Percentiles rank a stretch among this genome's conserved stretches.
Evolutionary conservation across 1,140 invertebrate species (phyloP).

Genomic region (Drosophila obscura): DNA sequence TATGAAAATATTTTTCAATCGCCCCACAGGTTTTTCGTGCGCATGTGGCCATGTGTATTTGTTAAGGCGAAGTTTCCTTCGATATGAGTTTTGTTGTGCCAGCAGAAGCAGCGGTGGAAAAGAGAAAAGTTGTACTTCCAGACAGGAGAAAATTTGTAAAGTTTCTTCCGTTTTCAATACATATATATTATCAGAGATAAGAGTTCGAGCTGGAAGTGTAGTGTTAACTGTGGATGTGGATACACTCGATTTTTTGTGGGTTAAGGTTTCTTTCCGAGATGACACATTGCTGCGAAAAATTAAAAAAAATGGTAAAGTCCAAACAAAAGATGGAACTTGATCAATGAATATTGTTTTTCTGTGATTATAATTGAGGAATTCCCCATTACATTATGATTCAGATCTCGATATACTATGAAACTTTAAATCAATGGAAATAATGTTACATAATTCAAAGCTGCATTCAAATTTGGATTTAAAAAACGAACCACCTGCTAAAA

Average conservation of each 20-base stretch:
- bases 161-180: constrained; percentile 60
- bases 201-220: constrained; percentile 28
- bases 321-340: too few relatives aligned
- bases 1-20: constrained; percentile 77
- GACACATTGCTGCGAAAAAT: constrained; percentile 11
- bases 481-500: background rate
- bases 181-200: constrained; percentile 43
- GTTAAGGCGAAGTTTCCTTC: constrained; percentile 55
- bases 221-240: constrained; percentile 7
- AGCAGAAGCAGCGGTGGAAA: constrained; percentile 2
- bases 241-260: background rate
- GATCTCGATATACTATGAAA: too few relatives aligned
- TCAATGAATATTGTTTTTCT: too few relatives aligned
- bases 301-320: too few relatives aligned
- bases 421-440: too few relatives aligned
- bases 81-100: constrained; percentile 34
- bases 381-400: too few relatives aligned
- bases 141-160: constrained; percentile 56
- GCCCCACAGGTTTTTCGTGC: constrained; percentile 51
- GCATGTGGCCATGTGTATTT: constrained; percentile 54
- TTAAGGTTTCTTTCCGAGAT: constrained; percentile 7
- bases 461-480: background rate
- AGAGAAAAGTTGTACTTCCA: constrained; percentile 47
- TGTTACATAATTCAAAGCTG: too few relatives aligned
- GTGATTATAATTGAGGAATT: too few relatives aligned